Conservation (phyloP, 2,797 vertebrate species). For the Vipera latastei region DNA sequence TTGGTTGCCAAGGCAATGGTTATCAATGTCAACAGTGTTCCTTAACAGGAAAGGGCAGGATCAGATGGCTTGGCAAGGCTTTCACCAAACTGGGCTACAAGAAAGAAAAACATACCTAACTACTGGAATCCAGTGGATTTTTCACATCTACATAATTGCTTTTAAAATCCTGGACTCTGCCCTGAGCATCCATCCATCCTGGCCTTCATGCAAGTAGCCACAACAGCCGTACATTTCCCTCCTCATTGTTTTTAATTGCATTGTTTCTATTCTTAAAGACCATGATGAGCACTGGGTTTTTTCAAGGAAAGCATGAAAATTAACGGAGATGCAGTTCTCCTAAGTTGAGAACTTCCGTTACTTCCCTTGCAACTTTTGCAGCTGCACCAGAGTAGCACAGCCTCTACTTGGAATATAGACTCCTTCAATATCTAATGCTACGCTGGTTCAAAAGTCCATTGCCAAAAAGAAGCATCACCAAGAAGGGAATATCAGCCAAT, state of each 20-base stretch:
- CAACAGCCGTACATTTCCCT: background rate
- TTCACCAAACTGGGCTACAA: background rate
- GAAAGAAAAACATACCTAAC: background rate
- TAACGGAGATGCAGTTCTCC: background rate
- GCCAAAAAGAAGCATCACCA: background rate
- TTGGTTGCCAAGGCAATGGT: conserved; percentile 57
- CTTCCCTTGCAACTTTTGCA: accelerated
- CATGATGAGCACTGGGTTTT: conserved; percentile 21
- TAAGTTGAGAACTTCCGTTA: background rate
- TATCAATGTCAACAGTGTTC: background rate
- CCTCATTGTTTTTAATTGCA: conserved; percentile 32
- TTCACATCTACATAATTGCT: background rate
- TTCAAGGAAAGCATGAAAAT: conserved; percentile 26
- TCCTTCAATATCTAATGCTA: background rate
- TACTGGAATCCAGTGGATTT: accelerated
- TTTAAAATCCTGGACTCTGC: background rate
- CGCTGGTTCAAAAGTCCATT: background rate
- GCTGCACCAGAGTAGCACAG: accelerated
- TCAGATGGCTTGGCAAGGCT: background rate
- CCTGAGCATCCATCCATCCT: background rate
- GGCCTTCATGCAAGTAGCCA: too few relatives aligned
- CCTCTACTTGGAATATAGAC: accelerated
- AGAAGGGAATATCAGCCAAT: background rate
- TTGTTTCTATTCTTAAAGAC: conserved; percentile 57
- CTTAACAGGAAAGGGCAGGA: background rate